Evolutionary conservation across 2,888 invertebrate genomes (phyloP).

Genomic region (Charanyca ferruginea): DNA sequence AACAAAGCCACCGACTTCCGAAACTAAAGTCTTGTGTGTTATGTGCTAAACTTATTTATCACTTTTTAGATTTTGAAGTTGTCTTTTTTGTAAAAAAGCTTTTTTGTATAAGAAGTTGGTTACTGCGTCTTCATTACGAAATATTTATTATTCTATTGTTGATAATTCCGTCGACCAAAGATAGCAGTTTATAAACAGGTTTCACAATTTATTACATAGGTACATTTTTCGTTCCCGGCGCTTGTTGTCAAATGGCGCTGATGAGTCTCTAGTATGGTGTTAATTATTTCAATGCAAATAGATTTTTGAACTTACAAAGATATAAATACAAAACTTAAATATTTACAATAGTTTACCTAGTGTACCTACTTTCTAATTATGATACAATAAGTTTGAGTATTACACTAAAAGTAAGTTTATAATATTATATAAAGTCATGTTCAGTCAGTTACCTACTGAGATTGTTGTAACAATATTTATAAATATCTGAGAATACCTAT

Average conservation of each 20-base stretch:
- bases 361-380: constrained; percentile 31
- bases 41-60: too few relatives aligned
- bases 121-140: too few relatives aligned
- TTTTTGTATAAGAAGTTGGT: constrained; percentile 49
- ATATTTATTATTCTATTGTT: too few relatives aligned
- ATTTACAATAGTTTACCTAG: constrained; percentile 55
- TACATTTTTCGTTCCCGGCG: neutral
- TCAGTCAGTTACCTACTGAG: constrained; percentile 54
- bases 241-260: neutral
- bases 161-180: neutral
- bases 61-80: too few relatives aligned
- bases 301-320: constrained; percentile 44
- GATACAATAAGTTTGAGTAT: constrained; percentile 51
- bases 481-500: constrained; percentile 23
- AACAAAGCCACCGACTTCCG: too few relatives aligned
- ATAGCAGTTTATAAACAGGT: neutral
- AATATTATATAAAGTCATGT: constrained; percentile 26
- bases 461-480: constrained; percentile 43
- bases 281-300: constrained; percentile 7
- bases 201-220: neutral
- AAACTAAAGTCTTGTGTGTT: too few relatives aligned
- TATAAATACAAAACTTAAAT: constrained; percentile 60
- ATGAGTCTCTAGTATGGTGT: neutral
- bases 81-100: too few relatives aligned
- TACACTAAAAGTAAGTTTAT: constrained; percentile 37